Evolutionary conservation across 2,797 vertebrate species (phyloP).

Genomic region (Pangasius krempfi): DNA sequence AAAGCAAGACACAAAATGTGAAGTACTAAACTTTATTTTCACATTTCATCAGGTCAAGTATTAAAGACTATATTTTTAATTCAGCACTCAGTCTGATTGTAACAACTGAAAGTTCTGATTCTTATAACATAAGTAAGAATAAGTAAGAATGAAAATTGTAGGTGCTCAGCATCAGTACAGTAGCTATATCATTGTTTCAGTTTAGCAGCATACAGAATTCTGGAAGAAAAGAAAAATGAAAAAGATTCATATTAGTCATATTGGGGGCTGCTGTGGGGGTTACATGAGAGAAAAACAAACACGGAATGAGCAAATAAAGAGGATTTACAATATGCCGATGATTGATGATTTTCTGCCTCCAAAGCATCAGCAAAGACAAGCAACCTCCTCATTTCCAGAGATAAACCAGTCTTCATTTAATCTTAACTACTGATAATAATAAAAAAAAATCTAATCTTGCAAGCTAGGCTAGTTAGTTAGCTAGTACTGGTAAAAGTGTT

Average conservation of each 20-base stretch:
- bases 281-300: neutral
- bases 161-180: neutral
- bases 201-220: constrained; percentile 59
- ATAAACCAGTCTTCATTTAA: neutral
- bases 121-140: neutral
- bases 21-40: constrained; percentile 26
- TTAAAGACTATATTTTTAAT: constrained; percentile 1
- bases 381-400: neutral
- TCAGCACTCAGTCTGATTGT: neutral
- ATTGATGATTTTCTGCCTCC: neutral
- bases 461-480: neutral
- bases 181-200: constrained; percentile 17
- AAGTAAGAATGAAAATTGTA: neutral
- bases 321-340: neutral
- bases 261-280: neutral
- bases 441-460: neutral
- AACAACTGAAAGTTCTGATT: neutral
- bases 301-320: neutral
- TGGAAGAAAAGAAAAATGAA: constrained; percentile 14
- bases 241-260: neutral
- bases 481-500: neutral
- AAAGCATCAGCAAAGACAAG: neutral
- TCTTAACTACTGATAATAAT: neutral
- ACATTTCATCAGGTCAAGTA: neutral
- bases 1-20: neutral